phyloP scores from a whole-genome alignment of 2,113 vertebrate genomes.

The Trachemys scripta region DNA sequence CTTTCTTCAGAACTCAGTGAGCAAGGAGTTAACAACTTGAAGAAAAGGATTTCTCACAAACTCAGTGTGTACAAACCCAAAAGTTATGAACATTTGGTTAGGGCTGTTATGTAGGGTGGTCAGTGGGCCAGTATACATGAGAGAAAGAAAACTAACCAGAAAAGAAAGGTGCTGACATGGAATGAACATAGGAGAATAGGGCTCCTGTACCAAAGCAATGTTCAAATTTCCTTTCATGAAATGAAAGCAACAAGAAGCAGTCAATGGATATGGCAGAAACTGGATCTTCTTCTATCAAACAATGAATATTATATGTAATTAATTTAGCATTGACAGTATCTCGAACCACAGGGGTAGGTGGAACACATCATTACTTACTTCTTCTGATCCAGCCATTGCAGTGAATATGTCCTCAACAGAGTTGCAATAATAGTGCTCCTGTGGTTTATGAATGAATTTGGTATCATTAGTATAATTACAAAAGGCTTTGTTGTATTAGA shows the following conservation, averaged over 20 bases:
- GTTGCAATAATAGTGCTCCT: neutral
- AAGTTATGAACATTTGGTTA: no score
- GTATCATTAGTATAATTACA: neutral
- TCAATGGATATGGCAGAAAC: neutral
- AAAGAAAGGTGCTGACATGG: neutral
- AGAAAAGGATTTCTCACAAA: no score
- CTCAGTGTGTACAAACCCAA: no score
- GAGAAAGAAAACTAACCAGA: neutral
- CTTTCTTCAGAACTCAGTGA: neutral
- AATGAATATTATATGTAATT: fast-evolving
- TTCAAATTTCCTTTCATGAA: neutral
- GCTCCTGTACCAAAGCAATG: neutral
- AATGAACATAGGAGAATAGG: neutral
- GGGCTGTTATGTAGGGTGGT: no score
- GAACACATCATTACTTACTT: neutral
- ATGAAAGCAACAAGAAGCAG: neutral
- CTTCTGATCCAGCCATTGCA: neutral
- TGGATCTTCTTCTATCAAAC: neutral
- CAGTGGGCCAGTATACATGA: no score
- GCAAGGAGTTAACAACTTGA: neutral
- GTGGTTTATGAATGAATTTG: neutral
- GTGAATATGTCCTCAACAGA: neutral
- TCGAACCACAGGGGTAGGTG: neutral
- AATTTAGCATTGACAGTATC: neutral
- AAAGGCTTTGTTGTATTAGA: neutral